A percentile compares a stretch with the other conserved stretches of the same genome.
These are phyloP conservation scores for Eupithecia insigniata DNA, from an alignment of 2,888 invertebrate genomes.

Conservation along the genomic window DNA sequence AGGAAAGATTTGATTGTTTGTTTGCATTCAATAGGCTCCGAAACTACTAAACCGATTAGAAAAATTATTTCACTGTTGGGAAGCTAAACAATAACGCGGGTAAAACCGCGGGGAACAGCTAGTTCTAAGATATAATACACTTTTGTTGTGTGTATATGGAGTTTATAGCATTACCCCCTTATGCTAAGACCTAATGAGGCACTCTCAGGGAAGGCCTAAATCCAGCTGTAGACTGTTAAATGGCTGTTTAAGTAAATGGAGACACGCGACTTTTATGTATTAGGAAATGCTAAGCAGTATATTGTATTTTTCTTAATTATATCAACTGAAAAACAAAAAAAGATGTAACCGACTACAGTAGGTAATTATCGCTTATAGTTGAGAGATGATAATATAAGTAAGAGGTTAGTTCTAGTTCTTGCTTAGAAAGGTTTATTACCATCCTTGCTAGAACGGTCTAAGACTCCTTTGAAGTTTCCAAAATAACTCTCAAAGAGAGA, in stretches of 20 bases:
- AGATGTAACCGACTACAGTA: too few species aligned
- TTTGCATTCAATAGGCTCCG: too few species aligned
- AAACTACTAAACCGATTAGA: too few species aligned
- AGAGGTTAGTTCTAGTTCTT: neutral
- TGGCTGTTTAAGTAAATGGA: neutral
- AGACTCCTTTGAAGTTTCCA: conserved; percentile 1
- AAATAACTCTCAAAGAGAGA: neutral
- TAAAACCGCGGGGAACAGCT: too few species aligned
- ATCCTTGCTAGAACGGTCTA: neutral
- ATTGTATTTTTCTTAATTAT: neutral
- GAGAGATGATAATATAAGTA: neutral
- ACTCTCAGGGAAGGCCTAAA: neutral
- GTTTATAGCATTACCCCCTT: neutral
- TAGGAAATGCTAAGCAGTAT: neutral
- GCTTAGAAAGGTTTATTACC: neutral
- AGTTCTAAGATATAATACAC: neutral
- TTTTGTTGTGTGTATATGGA: neutral
- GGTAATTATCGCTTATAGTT: neutral
- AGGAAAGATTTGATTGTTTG: too few species aligned
- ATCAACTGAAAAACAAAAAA: neutral
- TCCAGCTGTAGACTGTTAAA: neutral
- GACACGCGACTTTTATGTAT: neutral
- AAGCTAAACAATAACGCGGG: too few species aligned
- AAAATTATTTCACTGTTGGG: too few species aligned
- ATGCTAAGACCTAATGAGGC: neutral